These are phyloP conservation scores for Drosophila kohkoa DNA, from an alignment of 1,140 invertebrate species.

Conservation along the genomic window DNA sequence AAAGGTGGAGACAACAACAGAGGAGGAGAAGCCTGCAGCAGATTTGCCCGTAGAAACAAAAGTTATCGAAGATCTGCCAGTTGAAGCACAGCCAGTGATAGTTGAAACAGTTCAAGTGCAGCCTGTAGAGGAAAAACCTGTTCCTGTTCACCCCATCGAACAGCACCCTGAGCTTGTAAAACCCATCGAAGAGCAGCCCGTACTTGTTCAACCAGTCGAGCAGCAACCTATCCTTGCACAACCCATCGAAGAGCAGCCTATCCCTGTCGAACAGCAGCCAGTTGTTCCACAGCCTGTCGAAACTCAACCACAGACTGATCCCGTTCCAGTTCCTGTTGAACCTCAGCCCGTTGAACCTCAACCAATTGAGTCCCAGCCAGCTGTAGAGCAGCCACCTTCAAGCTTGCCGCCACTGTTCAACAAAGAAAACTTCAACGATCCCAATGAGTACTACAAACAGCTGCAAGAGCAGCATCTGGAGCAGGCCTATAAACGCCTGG, in stretches of 20 bases:
- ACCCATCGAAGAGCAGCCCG: too few relatives aligned
- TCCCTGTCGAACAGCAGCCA: background rate
- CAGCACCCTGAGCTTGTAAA: background rate
- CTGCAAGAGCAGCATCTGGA: slow-evolving; percentile 49
- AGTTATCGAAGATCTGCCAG: background rate
- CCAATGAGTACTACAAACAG: slow-evolving; percentile 63
- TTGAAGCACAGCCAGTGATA: background rate
- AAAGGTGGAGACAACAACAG: background rate
- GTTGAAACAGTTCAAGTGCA: background rate
- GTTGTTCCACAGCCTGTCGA: background rate
- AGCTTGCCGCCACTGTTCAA: slow-evolving; percentile 58
- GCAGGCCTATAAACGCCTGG: background rate
- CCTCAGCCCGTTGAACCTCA: background rate
- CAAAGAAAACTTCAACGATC: slow-evolving; percentile 55
- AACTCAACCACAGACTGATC: too few relatives aligned
- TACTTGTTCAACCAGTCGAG: background rate
- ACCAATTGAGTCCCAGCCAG: background rate
- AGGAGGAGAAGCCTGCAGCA: background rate
- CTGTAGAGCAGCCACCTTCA: slow-evolving; percentile 9
- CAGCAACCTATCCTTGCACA: background rate
- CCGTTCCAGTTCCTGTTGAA: background rate
- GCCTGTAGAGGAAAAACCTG: background rate
- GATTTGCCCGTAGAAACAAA: background rate
- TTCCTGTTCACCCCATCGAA: background rate
- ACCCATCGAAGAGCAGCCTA: background rate